Evolutionary conservation across 2,888 invertebrate genomes (phyloP), one percentile per base, ranked within the genome.

Genomic region (Electrophaes corylata): DNA sequence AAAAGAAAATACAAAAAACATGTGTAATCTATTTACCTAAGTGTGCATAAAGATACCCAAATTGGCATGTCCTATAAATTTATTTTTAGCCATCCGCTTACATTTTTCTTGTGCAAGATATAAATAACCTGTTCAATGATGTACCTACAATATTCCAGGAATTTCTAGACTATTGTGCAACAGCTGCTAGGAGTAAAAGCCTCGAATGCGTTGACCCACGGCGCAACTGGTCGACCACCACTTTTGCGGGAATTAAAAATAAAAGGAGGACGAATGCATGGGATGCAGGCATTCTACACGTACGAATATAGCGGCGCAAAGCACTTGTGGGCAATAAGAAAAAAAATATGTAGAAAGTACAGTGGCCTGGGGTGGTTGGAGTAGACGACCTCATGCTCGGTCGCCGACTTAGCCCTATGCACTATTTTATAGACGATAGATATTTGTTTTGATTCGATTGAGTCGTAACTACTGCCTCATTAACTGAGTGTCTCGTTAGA

Each of bases 91-190:
- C 39, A 31, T 39, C 14, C 40, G 23, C 35, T 46, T 48, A 50
- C 19, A 45, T 56, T 52, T 53, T 57, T 57, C 52, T 46, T 52
- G 35, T 45, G 19, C 20, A 50, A 59, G 66, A 47, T 76, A 73
- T 73, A 73, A 78, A 77, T 76, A 72, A 68, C 65, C 56, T 64
- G 76, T 78, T 75, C 74, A 73, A 75, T 72, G 70, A 76, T 76
- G 75, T 70, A 66, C 74, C 12, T 37, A 37, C 37, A 72, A 71
- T 69, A 76, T 84, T 83, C 86, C 72, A 78, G 83, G 78, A 85
- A 88, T 84, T 78, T 86, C 81, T 82, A 72, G 76, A 80, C 83
- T 87, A 88, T 90, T 90, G 90, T 89, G 88, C 89, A 89, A 89
- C 89, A 88, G 82, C 86, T 88, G 88, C 65, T 69, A 78, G 83